Evolutionary conservation across 2,113 vertebrate genomes (phyloP), one percentile per base, ranked within the genome.

Genomic region (Periophthalmus modestus): DNA sequence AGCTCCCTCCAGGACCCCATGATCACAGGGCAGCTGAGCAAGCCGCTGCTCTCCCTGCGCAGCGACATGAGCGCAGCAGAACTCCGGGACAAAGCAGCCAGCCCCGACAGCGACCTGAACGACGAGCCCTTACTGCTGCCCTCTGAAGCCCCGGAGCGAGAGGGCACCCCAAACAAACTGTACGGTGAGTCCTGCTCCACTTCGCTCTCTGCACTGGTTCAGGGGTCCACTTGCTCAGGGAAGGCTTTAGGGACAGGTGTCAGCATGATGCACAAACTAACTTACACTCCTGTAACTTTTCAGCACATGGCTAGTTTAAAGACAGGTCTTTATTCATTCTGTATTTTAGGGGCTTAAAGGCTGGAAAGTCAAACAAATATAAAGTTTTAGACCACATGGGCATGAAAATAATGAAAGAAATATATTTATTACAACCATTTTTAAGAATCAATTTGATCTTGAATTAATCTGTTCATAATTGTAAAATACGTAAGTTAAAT

Each of bases 21-120:
- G 97, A 98, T 98, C 95, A 96, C 96, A 93, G 97, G 97, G 96
- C 96, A 96, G 96, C 95, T 96, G 95, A 95, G 97, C 94, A 97
- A 99, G 94, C 96, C 96, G 93, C 95, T 94, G 96, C 96, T 97
- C 95, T 96, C 96, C 93, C 95, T 95, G 94, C 96, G 91, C 93
- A 95, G 95, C 96, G 96, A 97, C 93, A 98, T 98, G 97, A 97
- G 96, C 94, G 95, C 92, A 87, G 94, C 96, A 88, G 96, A 98
- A 95, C 96, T 96, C 95, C 95, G 95, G 95, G 95, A 96, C 94
- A 94, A 94, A 94, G 95, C 95, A 93, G 95, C 94, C 93, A 96
- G 93, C 93, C 94, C 96, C 92, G 97, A 98, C 95, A 95, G 95
- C 92, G 95, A 98, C 92, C 95, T 95, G 92, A 95, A 95, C 93